These are phyloP conservation scores for Charadrius vociferus DNA, from an alignment of 2,113 vertebrate species.

Conservation along the genomic window DNA sequence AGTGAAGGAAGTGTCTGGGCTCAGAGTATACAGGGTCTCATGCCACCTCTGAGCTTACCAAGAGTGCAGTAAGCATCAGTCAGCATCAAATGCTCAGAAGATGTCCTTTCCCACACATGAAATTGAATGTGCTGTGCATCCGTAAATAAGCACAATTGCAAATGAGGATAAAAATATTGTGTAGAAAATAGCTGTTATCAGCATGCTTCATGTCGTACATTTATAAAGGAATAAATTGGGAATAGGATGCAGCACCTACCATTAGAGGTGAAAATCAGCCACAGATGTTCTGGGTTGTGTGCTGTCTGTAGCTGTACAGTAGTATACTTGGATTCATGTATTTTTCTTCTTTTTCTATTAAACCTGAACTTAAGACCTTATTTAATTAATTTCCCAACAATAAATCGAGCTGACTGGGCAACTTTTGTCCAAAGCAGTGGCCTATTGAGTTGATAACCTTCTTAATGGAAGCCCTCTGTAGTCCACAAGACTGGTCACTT, in stretches of 20 bases:
- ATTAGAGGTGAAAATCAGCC: background rate
- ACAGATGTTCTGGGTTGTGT: background rate
- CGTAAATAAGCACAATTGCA: background rate
- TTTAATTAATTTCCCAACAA: background rate
- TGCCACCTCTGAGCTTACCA: background rate
- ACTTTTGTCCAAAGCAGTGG: background rate
- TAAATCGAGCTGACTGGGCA: background rate
- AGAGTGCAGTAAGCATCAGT: background rate
- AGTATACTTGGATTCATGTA: background rate
- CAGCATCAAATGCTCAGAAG: background rate
- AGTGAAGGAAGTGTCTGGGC: background rate
- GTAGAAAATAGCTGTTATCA: background rate
- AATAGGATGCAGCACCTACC: background rate
- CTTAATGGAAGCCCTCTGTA: background rate
- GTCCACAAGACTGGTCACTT: background rate
- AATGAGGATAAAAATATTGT: background rate
- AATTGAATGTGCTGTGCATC: rapidly evolving
- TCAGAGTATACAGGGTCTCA: background rate
- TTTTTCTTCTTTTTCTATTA: background rate
- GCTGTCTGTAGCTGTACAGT: background rate
- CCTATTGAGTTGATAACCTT: background rate
- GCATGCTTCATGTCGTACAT: background rate
- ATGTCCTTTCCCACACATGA: background rate
- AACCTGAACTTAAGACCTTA: background rate
- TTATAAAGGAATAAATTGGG: background rate